Evolutionary conservation across 2,113 vertebrate species (phyloP), one percentile per base, ranked within the genome.

Genomic region (Heliornis fulica): DNA sequence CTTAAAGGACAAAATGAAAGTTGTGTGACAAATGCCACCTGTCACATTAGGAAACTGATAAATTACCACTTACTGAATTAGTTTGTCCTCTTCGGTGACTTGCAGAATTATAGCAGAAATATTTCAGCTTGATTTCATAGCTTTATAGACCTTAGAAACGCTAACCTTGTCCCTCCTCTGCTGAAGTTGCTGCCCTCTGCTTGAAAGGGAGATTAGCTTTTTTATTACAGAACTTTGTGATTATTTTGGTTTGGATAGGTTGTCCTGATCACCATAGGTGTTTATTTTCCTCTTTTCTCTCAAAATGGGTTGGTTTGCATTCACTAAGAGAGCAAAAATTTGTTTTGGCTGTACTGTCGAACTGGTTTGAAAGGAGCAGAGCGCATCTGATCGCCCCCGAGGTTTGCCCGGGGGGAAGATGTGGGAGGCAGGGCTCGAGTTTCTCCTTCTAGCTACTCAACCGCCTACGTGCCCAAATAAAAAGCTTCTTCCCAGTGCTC

Each of bases 51-150:
- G 60, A 81, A 86, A 60, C n/a, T 93, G 94, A 97, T 90, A 68
- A 78, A 86, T 90, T 92, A 40, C 71, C 90, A 93, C 92, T 96
- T 77, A 91, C 32, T 88, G 79, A 95, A 96, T 96, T 93, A 87
- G 82, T 81, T 96, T 85, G 71, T 77, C 82, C 81, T 93, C 85
- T 81, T 83, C 36, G n/a, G 51, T 94, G 93, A 74, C 84, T 88
- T 89, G 59, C 60, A 78, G 65, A 93, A 77, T 83, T 93, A 77
- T 29, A 57, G 36, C 21, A 89, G 65, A 82, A 93, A 74, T 88
- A 63, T 83, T 92, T 94, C 82, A 85, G 70, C 66, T 72, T 80
- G 34, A 51, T 87, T 94, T 83, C 60, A 32, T 82, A 78, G 65
- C 84, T 91, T 87, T 84, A n/a, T 70, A 92, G 64, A 83, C 65